A percentile compares a stretch with the other conserved stretches of the same genome.
phyloP scores from a whole-genome alignment of 2,888 invertebrate genomes.

The Amphipoea lucens region DNA sequence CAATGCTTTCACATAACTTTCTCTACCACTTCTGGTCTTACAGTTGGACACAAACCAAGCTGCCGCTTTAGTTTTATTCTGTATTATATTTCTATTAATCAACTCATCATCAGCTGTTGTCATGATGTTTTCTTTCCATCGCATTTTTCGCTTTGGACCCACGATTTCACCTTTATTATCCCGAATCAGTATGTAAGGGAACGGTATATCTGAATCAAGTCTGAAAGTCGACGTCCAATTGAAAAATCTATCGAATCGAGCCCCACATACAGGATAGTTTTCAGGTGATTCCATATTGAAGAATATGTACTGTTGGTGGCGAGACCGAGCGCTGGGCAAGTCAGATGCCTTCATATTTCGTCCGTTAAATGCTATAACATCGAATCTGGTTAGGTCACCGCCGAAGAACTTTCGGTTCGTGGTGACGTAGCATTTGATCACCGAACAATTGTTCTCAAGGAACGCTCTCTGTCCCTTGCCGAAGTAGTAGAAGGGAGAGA shows the following conservation, averaged over 20 bases:
- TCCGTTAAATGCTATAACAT: conserved; percentile 84
- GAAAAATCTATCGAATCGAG: conserved; percentile 80
- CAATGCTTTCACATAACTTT: conserved; percentile 71
- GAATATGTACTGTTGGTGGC: conserved; percentile 83
- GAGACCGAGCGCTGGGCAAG: conserved; percentile 75
- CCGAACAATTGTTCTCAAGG: conserved; percentile 80
- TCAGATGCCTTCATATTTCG: conserved; percentile 70
- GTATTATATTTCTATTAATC: conserved; percentile 65
- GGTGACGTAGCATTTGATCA: conserved; percentile 82
- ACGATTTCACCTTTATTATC: conserved; percentile 75
- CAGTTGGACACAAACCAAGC: conserved; percentile 88
- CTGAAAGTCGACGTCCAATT: conserved; percentile 87
- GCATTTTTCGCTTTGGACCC: conserved; percentile 75
- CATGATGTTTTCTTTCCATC: conserved; percentile 66
- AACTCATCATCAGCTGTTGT: conserved; percentile 68
- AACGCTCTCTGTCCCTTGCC: conserved; percentile 79
- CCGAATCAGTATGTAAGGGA: conserved; percentile 78
- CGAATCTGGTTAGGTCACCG: conserved; percentile 76
- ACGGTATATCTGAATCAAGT: conserved; percentile 83
- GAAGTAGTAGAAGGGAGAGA: conserved; percentile 78
- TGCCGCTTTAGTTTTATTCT: conserved; percentile 81
- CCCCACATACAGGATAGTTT: conserved; percentile 79
- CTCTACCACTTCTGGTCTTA: conserved; percentile 74
- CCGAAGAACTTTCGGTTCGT: conserved; percentile 66
- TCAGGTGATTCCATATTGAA: conserved; percentile 85